Base-by-base conservation (phyloP, 2,797 vertebrate species). In the Lagodon rhomboides region DNA sequence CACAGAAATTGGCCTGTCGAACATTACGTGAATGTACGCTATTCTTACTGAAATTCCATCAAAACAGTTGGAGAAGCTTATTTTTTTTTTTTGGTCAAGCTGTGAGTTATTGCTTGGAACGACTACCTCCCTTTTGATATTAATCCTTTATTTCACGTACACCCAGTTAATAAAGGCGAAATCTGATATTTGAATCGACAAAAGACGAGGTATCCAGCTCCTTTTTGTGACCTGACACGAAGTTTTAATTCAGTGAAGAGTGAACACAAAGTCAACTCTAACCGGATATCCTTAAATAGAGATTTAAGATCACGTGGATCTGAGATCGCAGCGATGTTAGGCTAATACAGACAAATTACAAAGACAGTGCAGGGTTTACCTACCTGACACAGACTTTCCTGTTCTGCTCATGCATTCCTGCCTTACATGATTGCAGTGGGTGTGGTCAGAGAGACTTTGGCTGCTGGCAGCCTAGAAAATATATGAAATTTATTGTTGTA, bases 391-490 rank as follows among this genome's bases (percentile, higher is more conserved):
- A 87, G 93, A 93, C 94, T 94, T 95, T 94, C 94, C 93, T 93
- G 95, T 95, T 96, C 94, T 95, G 93, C 93, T 91, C 88, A 88
- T 94, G 90, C 93, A 95, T 95, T 96, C 95, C 94, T 95, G 91
- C 89, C 87, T 92, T 91, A 94, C 93, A 88, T 95, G 94, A 95
- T 95, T 95, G 93, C 94, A 93, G 93, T 95, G 91, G 95, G 95
- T 95, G 95, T 95, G 94, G 93, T 87, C 91, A 90, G 80, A 85
- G 84, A 95, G 92, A 93, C 93, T 93, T 94, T 94, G 93, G 95
- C 94, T 95, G 95, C 95, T 94, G 95, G 95, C 94, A 93, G 95
- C 93, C 83, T 47, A 82, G 92, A 92, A 94, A 93, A 92, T 89
- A 77, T 90, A 93, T 92, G 85, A 75, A 80, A 93, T 94, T 92